Evolutionary conservation across 2,797 vertebrate species (phyloP), one percentile per base, ranked within the genome.

Genomic region (Valencia hispanica): DNA sequence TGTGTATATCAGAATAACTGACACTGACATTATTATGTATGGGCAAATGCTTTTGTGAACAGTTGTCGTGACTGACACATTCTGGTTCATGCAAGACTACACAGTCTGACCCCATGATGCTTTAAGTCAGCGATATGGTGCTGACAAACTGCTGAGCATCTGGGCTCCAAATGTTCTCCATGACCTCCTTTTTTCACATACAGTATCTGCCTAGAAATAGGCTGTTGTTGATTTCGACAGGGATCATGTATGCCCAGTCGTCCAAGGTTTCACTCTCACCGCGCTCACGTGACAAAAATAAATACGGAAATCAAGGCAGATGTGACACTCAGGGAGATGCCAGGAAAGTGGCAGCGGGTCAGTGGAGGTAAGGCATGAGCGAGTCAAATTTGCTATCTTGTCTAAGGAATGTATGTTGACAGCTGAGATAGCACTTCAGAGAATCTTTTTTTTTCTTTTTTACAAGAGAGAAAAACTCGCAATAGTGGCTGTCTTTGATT

Each of bases 111-210:
- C 91, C 86, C 80, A 68, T 68, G 68, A 81, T 81, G 84, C 84
- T 79, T 86, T 83, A 86, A 92, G 88, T 86, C 90, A 79, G 83
- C 68, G 89, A 94, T 83, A 92, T 78, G 86, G 76, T 86, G 90
- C 89, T 89, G 93, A 92, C 93, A 93, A 91, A 91, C 88, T 86
- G 86, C 90, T 77, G 87, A 90, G 90, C 94, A 96, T 95, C 94
- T 96, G 95, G 94, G 91, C 87, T 92, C 95, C 95, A 95, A 95
- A 96, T 96, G 95, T 94, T 94, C 85, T 75, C 81, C 47, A 11
- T 92, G 90, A 92, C 86, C 87, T 87, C 86, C 80, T 85, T 84
- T 83, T 75, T 84, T 89, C 84, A 75, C 86, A 80, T 89, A 84
- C 89, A 86, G 81, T 88, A 88, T 93, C 90, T 83, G 86, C 85